Evolutionary conservation across 2,113 vertebrate genomes (phyloP), one percentile per base, ranked within the genome.

Genomic region (Tychaedon coryphoeus): DNA sequence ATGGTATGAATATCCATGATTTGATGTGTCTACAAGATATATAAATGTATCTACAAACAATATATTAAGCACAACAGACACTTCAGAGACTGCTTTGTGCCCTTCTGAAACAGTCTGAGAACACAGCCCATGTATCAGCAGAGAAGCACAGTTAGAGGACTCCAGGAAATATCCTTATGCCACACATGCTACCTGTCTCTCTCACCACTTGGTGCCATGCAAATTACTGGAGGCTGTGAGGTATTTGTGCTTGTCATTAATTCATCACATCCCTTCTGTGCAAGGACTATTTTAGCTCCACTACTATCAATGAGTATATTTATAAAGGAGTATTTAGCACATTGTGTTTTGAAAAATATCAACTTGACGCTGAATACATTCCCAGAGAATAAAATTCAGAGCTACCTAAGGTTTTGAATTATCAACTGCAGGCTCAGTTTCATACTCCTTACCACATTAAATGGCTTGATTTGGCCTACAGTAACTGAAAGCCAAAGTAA

Each of bases 391-490:
- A 83, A 66, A 93, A 93, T 23, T 50, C 60, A 57, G 67, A 85
- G 10, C 12, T 51, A 15, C 34, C 36, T 43, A 70, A 69, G 0
- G 2, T 28, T 81, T 33, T 47, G 56, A 62, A 64, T 34, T 43
- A 74, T 9, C 16, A 66, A 45, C 19, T 43, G 34, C 8, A 64
- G 24, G 16, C 43, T 31, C 62, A 64, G 75, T 60, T 92, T 90
- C 66, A 71, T 9, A 42, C 3, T 0, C 0, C 43, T 56, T 43
- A 42, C 11, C 10, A 72, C 15, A 24, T n/a, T 40, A 51, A 61
- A 48, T 11, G 8, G 20, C 50, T 72, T 42, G 10, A 38, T 38
- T 7, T 50, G 31, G 50, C 33, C 45, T n/a, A 62, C 47, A 74
- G 43, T 19, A 89, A 76, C 50, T 61, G 20, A 31, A 86, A 77